phyloP scores from a whole-genome alignment of 2,888 invertebrate genomes.

The Meghimatium bilineatum region DNA sequence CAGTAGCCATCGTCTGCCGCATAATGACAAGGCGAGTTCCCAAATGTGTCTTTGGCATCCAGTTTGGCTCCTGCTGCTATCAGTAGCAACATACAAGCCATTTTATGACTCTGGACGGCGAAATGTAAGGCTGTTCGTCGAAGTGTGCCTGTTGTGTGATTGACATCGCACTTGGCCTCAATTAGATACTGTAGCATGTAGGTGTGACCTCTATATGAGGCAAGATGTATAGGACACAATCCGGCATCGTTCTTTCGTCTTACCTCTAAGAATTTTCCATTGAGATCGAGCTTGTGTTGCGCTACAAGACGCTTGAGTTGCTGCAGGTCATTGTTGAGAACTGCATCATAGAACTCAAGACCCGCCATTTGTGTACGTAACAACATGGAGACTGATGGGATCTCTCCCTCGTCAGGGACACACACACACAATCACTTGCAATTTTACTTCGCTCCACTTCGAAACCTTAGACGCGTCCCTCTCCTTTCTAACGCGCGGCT shows the following conservation, averaged over 20 bases:
- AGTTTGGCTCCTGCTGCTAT: conserved; percentile 75
- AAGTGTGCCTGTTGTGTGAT: conserved; percentile 74
- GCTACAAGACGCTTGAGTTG: conserved; percentile 73
- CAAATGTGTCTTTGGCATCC: conserved; percentile 76
- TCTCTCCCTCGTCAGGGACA: conserved; percentile 42
- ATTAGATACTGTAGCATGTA: conserved; percentile 75
- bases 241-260: conserved; percentile 76
- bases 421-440: conserved; percentile 48
- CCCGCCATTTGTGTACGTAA: conserved; percentile 73
- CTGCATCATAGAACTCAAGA: conserved; percentile 76
- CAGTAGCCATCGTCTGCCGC: conserved; percentile 77
- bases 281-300: conserved; percentile 76
- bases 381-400: conserved; percentile 60
- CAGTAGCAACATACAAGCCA: conserved; percentile 75
- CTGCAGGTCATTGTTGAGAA: conserved; percentile 76
- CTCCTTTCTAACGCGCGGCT: background rate
- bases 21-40: conserved; percentile 76
- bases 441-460: conserved; percentile 44
- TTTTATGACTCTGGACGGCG: conserved; percentile 75
- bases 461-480: background rate
- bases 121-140: conserved; percentile 76
- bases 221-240: conserved; percentile 76
- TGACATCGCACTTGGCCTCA: conserved; percentile 75
- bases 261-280: conserved; percentile 76
- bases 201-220: conserved; percentile 75